These are phyloP conservation scores for Akabosia matsudoensis DNA, from an alignment of 1,140 invertebrate genomes.

Conservation along the genomic window DNA sequence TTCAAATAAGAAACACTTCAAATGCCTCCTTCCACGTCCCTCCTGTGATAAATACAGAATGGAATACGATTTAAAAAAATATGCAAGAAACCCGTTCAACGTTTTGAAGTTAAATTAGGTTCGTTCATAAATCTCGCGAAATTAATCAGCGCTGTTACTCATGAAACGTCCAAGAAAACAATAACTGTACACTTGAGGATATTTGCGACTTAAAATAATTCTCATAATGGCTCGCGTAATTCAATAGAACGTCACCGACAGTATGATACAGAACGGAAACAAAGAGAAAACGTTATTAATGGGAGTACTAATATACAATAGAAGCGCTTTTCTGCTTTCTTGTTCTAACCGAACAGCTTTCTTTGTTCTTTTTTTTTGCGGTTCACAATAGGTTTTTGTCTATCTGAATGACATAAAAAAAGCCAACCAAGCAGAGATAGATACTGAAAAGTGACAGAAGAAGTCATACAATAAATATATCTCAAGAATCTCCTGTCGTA, in stretches of 20 bases:
- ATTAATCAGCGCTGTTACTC: no score
- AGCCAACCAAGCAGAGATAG: constrained; percentile 20
- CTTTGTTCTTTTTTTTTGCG: background rate
- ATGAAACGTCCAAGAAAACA: no score
- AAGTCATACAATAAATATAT: constrained; percentile 25
- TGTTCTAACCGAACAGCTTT: background rate
- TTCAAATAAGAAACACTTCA: no score
- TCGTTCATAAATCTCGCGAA: no score
- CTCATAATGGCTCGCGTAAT: background rate
- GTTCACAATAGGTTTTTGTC: background rate
- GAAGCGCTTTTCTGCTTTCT: background rate
- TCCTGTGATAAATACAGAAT: no score
- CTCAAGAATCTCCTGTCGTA: background rate
- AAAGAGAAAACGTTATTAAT: background rate
- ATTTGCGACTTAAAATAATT: no score
- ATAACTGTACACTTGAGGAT: no score
- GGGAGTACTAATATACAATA: background rate
- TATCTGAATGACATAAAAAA: background rate
- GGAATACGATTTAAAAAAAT: no score
- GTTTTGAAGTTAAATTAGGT: no score
- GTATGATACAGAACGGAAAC: background rate
- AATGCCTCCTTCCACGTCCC: no score
- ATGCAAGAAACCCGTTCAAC: no score
- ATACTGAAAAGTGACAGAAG: constrained; percentile 12
- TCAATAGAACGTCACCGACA: background rate